Evolutionary conservation across 2,113 vertebrate species (phyloP).

Genomic region (Pelecanoides urinatrix): DNA sequence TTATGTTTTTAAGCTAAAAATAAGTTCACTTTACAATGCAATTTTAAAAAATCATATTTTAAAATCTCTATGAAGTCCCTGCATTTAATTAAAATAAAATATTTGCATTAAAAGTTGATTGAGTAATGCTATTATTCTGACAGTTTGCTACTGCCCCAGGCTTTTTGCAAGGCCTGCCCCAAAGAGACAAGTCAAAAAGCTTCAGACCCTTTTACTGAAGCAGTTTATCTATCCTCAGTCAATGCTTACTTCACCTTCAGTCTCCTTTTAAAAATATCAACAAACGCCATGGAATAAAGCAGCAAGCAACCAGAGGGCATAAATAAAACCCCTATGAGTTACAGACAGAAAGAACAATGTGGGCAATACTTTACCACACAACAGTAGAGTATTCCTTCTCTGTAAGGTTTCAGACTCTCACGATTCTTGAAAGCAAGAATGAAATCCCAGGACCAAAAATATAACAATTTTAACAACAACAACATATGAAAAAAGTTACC

Average conservation of each 20-base stretch:
- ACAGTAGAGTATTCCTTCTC: not conserved
- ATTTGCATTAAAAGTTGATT: too few relatives aligned
- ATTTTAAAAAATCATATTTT: not conserved
- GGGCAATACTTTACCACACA: not conserved
- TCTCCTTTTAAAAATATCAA: not conserved
- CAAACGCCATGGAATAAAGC: not conserved
- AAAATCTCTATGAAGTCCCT: not conserved
- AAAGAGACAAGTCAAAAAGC: not conserved
- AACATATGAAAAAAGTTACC: not conserved
- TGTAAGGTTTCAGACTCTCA: not conserved
- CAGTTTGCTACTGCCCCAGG: not conserved
- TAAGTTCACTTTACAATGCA: not conserved
- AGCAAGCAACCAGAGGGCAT: not conserved
- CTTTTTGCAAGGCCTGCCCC: not conserved
- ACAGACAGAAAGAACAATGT: not conserved
- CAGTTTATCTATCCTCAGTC: not conserved
- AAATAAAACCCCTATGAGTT: not conserved
- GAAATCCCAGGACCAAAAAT: not conserved
- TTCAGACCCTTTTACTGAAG: not conserved
- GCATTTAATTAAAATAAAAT: too few relatives aligned
- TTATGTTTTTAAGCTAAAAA: not conserved
- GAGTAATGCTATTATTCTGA: not conserved
- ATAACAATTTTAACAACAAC: not conserved
- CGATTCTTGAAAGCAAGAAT: not conserved
- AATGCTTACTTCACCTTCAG: not conserved